phyloP scores from a whole-genome alignment of 2,113 vertebrate genomes.

The Genyomyrus donnyi region DNA sequence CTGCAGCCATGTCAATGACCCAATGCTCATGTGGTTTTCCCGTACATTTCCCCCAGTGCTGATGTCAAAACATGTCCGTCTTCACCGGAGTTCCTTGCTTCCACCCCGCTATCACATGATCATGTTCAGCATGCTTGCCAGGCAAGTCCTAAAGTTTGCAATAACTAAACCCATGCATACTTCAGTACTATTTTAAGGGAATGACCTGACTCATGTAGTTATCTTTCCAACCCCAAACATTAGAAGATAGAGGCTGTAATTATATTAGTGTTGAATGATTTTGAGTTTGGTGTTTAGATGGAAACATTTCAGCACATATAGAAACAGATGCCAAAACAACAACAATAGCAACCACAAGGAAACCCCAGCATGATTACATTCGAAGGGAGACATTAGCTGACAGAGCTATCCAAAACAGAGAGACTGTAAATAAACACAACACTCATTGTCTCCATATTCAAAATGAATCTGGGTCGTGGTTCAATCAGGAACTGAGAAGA shows the following conservation, averaged over 20 bases:
- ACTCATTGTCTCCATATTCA: background rate
- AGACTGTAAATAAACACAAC: constrained; percentile 2
- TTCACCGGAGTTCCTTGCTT: background rate
- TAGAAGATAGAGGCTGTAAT: constrained; percentile 4
- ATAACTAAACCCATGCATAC: background rate
- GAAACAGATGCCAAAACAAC: constrained; percentile 1
- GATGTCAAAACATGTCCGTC: background rate
- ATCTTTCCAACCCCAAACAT: constrained; percentile 5
- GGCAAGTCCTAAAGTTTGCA: background rate
- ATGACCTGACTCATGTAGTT: background rate
- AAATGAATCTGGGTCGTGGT: background rate
- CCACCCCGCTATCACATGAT: background rate
- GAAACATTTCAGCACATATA: constrained; percentile 7
- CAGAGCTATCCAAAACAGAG: constrained; percentile 3
- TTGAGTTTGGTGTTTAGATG: constrained; percentile 3
- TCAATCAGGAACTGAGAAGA: background rate
- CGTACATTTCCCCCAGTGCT: background rate
- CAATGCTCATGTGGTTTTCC: background rate
- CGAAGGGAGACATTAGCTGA: background rate
- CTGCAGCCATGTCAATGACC: background rate
- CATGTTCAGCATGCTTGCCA: background rate
- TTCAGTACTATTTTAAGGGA: background rate
- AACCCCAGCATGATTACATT: background rate
- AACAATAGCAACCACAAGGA: background rate
- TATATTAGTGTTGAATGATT: constrained; percentile 1